Evolutionary conservation across 2,797 vertebrate species (phyloP), one percentile per base, ranked within the genome.

Genomic region (Catharus ustulatus): DNA sequence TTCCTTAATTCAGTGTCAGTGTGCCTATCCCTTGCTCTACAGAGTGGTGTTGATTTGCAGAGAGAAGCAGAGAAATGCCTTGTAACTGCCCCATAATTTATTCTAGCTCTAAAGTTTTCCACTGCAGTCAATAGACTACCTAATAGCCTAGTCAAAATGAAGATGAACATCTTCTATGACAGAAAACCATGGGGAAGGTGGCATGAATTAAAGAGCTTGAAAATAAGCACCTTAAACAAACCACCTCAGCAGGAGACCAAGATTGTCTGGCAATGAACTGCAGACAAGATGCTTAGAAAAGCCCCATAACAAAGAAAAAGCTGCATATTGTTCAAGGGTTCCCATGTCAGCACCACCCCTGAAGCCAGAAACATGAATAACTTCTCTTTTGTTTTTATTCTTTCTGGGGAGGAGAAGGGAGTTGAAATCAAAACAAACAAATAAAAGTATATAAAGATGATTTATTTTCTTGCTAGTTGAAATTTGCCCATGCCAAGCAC

Each of bases 201-300:
- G 48, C 74, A 73, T 87, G 77, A 96, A 84, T 79, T 90, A 89
- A 34, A 83, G 58, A 76, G 45, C 38, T 61, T 49, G 74, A 69
- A 97, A 97, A 92, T 71, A 89, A 95, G 93, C 77, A 96, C 89
- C 95, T 96, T 93, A 82, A 93, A 96, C 69, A 90, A 90, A 84
- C 48, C 81, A 87, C 75, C 88, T 84, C 93, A 51, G 81, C 18
- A 2, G 93, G 95, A 94, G 80, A 74, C 67, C 3, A 6, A 36
- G 67, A 74, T 34, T 74, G 82, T 64, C 92, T 94, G 94, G 63
- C 89, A 94, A 23, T 9, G 63, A 86, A 71, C 52, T 77, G 67
- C 87, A 91, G 72, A 93, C 45, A 82, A 94, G 87, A 96, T 76
- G 69, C 69, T 79, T 58, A 83, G 51, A 94, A 69, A 91, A 91